phyloP scores from a whole-genome alignment of 2,888 invertebrate species.

The Nowickia ferox region DNA sequence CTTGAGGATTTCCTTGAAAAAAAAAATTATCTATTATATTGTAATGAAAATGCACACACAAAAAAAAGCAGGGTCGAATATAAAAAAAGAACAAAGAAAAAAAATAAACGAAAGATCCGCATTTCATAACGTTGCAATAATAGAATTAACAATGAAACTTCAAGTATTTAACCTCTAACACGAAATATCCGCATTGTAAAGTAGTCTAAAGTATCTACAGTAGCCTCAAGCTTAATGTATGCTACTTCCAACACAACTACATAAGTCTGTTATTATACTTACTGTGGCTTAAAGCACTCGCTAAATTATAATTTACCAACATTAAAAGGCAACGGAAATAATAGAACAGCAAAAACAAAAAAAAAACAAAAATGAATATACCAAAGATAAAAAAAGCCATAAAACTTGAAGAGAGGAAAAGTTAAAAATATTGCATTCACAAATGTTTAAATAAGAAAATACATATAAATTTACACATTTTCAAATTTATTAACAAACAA shows the following conservation, averaged over 20 bases:
- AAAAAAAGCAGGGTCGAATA: neutral
- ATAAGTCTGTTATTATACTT: slow-evolving; percentile 65
- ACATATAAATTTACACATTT: neutral
- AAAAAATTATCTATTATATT: neutral
- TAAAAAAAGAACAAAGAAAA: neutral
- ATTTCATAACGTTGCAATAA: slow-evolving; percentile 59
- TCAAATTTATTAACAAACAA: slow-evolving; percentile 12
- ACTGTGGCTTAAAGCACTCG: slow-evolving; percentile 67
- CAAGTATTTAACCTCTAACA: slow-evolving; percentile 67
- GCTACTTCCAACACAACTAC: slow-evolving; percentile 55
- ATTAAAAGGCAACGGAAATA: slow-evolving; percentile 66
- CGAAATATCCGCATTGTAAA: slow-evolving; percentile 66
- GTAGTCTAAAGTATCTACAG: slow-evolving; percentile 41
- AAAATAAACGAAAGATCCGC: slow-evolving; percentile 45
- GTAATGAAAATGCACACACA: too few relatives aligned
- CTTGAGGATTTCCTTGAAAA: slow-evolving; percentile 44
- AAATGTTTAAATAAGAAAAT: slow-evolving; percentile 18
- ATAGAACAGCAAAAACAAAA: slow-evolving; percentile 40
- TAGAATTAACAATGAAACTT: slow-evolving; percentile 69
- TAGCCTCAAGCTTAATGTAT: slow-evolving; percentile 61
- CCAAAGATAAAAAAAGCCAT: slow-evolving; percentile 6
- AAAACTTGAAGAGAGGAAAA: slow-evolving; percentile 19
- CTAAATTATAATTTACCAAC: slow-evolving; percentile 70
- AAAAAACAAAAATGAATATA: neutral
- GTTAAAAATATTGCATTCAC: slow-evolving; percentile 15